A percentile compares a stretch with the other conserved stretches of the same genome.
Evolutionary conservation across 2,888 invertebrate species (phyloP).

Genomic region (Heliconius ismenius): DNA sequence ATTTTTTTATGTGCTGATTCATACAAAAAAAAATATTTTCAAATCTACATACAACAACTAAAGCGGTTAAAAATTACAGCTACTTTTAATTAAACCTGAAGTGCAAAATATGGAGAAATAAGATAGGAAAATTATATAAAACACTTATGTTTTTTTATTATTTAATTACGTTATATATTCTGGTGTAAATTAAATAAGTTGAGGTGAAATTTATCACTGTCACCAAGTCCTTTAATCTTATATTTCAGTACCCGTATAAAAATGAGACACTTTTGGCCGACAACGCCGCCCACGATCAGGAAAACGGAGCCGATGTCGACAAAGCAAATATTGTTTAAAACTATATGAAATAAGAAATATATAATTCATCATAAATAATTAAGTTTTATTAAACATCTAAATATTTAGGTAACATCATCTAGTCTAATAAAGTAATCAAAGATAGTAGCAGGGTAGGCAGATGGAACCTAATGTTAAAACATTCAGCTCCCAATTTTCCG

Average conservation of each 20-base stretch:
- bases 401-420: too few species aligned
- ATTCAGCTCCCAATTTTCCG: too few species aligned
- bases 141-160: neutral
- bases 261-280: constrained; percentile 36
- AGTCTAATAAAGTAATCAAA: too few species aligned
- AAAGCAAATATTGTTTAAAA: constrained; percentile 53
- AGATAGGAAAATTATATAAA: neutral
- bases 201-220: neutral
- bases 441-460: too few species aligned
- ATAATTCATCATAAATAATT: neutral
- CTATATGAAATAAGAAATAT: constrained; percentile 48
- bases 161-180: neutral
- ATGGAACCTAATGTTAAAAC: too few species aligned
- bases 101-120: too few species aligned
- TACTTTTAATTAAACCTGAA: too few species aligned
- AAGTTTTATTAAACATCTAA: too few species aligned
- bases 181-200: neutral
- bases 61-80: too few species aligned
- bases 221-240: neutral
- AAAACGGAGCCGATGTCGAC: constrained; percentile 51
- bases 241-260: constrained; percentile 35
- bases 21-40: too few species aligned
- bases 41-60: too few species aligned
- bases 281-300: constrained; percentile 30
- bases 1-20: too few species aligned